phyloP scores from a whole-genome alignment of 2,797 vertebrate genomes.

The Ficedula albicollis region DNA sequence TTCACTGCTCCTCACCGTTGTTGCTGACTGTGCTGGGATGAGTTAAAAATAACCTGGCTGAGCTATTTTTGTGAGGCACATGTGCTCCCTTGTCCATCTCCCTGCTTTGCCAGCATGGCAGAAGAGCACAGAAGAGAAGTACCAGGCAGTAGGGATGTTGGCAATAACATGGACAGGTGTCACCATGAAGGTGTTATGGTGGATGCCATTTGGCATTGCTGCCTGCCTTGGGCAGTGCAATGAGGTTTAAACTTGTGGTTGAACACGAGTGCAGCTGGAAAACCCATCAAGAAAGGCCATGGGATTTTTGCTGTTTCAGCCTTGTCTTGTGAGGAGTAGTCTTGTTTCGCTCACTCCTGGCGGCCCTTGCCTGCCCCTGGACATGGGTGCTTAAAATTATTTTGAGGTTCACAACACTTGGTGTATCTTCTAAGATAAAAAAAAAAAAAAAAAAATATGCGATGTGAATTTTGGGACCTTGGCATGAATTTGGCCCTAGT shows the following conservation, averaged over 20 bases:
- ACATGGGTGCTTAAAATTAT: not conserved
- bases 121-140: not conserved
- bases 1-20: not conserved
- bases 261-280: not conserved
- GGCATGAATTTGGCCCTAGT: not conserved
- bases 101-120: not conserved
- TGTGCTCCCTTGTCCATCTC: not conserved
- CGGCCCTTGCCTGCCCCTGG: not conserved
- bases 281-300: not conserved
- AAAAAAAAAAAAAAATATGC: not conserved
- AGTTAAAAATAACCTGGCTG: conserved; percentile 21
- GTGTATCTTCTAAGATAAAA: not conserved
- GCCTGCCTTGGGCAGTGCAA: not conserved
- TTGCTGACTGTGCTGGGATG: not conserved
- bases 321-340: not conserved
- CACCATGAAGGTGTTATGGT: not conserved
- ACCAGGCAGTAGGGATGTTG: not conserved
- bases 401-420: not conserved
- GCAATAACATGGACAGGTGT: not conserved
- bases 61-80: conserved; percentile 6
- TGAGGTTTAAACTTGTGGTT: not conserved
- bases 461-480: not conserved
- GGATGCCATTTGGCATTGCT: not conserved
- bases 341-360: not conserved
- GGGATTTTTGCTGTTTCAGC: not conserved